Evolutionary conservation across 2,797 vertebrate genomes (phyloP), one percentile per base, ranked within the genome.

Genomic region (Furcifer pardalis): DNA sequence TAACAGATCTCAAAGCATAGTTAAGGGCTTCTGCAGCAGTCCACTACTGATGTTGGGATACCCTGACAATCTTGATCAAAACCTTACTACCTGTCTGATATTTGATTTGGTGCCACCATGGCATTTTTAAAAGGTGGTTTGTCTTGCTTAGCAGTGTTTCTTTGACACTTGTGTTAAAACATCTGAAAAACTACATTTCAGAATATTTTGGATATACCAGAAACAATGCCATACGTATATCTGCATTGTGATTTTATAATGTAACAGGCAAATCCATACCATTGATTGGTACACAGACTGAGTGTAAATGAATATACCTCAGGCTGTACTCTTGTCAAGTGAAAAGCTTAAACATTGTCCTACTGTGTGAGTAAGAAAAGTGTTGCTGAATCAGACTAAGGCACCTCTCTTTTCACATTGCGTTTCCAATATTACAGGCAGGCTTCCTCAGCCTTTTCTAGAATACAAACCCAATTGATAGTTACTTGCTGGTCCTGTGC

Each of bases 161-260:
- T 23, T 35, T 49, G 78, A 10, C 12, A 60, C 9, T 56, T 19
- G 15, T 21, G 23, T 60, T 77, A 62, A 35, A 89, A 87, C 91
- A 86, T 87, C 89, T 83, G 79, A 91, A n/a, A 92, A 87, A 77
- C 66, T 60, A 15, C 62, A 37, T 84, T 49, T 69, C 87, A 78
- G 81, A 76, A 21, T 79, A 82, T 91, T 86, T 87, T 94, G 88
- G 90, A 90, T 88, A n/a, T n/a, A n/a, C 81, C 59, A 85, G 90
- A 60, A 79, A 0, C 5, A 2, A 32, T 1, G 90, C 89, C 90
- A 90, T n/a, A n/a, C n/a, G n/a, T n/a, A n/a, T n/a, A n/a, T n/a
- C n/a, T n/a, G n/a, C n/a, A n/a, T n/a, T n/a, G n/a, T n/a, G n/a
- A n/a, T n/a, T n/a, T n/a, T n/a, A n/a, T n/a, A n/a, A n/a, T n/a